Conservation (phyloP, 2,113 vertebrate genomes). For the Myrmecobius fasciatus region DNA sequence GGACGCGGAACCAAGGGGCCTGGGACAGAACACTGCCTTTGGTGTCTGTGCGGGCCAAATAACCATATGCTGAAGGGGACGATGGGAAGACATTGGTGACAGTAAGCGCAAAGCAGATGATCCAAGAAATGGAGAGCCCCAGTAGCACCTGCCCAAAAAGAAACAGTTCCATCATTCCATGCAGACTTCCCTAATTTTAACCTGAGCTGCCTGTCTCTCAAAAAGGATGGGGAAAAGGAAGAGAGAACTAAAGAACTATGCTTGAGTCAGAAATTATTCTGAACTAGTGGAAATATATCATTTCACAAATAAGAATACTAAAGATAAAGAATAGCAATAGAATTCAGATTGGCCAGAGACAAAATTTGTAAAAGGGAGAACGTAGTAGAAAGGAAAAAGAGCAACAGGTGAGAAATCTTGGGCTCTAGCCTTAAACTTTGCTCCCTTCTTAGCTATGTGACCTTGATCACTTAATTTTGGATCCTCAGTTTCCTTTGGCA, state of each 20-base stretch:
- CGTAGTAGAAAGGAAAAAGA: not conserved
- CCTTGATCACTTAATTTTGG: not conserved
- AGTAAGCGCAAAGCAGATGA: conserved; percentile 91
- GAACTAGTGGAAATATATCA: not conserved
- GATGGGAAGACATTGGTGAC: conserved; percentile 86
- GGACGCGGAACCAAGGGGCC: conserved; percentile 94
- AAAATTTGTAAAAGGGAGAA: not conserved
- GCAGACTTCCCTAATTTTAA: fast-evolving
- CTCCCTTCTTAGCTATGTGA: not conserved
- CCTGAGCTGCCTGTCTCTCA: not conserved
- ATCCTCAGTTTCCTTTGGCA: not conserved
- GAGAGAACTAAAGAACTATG: fast-evolving
- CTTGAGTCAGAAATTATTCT: no score
- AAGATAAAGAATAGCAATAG: not conserved
- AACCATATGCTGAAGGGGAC: conserved; percentile 86
- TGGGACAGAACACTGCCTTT: conserved; percentile 86
- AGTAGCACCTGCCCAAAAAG: conserved; percentile 90
- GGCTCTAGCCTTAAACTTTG: not conserved
- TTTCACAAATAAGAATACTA: not conserved
- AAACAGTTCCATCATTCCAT: not conserved
- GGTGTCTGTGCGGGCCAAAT: conserved; percentile 92
- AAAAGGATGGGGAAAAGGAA: not conserved
- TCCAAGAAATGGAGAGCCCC: conserved; percentile 93
- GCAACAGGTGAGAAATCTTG: not conserved
- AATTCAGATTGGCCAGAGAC: not conserved